Conservation (phyloP, 1,140 invertebrate species). For the Anoplophora glabripennis region DNA sequence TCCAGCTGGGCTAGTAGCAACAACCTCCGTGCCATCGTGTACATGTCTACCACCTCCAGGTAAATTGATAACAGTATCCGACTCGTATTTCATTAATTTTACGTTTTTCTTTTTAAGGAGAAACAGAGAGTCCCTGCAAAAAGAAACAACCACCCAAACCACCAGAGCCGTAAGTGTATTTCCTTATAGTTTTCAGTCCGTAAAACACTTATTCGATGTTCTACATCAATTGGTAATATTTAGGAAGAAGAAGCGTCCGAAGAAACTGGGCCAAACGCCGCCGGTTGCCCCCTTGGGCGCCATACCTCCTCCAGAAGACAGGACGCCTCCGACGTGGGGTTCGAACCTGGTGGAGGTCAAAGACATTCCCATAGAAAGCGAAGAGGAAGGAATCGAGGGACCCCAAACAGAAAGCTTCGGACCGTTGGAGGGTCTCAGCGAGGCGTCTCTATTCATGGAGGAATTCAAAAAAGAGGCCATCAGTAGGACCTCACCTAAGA, state of each 20-base stretch:
- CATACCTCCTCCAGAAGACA: constrained; percentile 21
- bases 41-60: constrained; percentile 6
- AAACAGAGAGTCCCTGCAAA: not conserved
- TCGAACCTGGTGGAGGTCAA: constrained; percentile 41
- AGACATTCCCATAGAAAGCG: not conserved
- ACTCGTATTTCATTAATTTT: not conserved
- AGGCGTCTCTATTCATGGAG: not conserved
- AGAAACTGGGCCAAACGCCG: constrained; percentile 23
- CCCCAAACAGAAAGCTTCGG: not conserved
- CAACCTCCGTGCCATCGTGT: constrained; percentile 7
- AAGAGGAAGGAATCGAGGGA: not conserved
- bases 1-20: not conserved
- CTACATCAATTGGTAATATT: constrained; percentile 8
- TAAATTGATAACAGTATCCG: not conserved
- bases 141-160: not conserved
- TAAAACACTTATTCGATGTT: not conserved
- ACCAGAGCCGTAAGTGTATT: not conserved
- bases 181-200: not conserved
- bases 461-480: no score
- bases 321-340: constrained; percentile 42
- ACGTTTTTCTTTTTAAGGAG: not conserved
- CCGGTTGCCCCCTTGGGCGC: constrained; percentile 23
- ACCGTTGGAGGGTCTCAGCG: not conserved
- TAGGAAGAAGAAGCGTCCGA: constrained; percentile 18
- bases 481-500: not conserved